Percentiles rank a stretch among this genome's conserved stretches.
phyloP scores from a whole-genome alignment of 2,888 invertebrate genomes.

The Lissocephala sabroskyi region DNA sequence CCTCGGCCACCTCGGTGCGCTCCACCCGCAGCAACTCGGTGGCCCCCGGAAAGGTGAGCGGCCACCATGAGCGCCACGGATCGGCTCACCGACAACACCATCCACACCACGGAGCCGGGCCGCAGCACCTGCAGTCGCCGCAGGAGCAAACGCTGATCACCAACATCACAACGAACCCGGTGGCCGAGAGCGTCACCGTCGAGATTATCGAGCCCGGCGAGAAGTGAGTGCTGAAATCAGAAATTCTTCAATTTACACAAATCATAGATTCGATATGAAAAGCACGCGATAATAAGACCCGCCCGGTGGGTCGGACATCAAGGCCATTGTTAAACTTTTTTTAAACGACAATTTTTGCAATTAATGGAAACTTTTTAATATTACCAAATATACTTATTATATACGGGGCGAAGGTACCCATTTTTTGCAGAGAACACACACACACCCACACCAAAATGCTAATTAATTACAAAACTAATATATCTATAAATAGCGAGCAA shows the following conservation, averaged over 20 bases:
- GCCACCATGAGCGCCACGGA: conserved; percentile 57
- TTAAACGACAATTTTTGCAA: conserved; percentile 35
- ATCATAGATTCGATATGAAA: conserved; percentile 34
- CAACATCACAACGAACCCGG: conserved; percentile 72
- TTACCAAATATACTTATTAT: conserved; percentile 15
- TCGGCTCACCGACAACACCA: conserved; percentile 52
- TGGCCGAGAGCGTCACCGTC: conserved; percentile 80
- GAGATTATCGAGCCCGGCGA: conserved; percentile 83
- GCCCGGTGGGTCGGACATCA: conserved; percentile 17
- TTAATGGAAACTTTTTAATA: conserved; percentile 32
- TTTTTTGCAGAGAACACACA: conserved; percentile 34
- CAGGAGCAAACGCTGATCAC: conserved; percentile 66
- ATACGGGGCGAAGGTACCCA: conserved; percentile 22
- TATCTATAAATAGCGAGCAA: conserved; percentile 28
- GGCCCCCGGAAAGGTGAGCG: conserved; percentile 60
- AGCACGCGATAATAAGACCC: conserved; percentile 47
- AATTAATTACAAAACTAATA: conserved; percentile 42
- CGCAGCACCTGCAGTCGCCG: conserved; percentile 51
- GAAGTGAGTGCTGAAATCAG: conserved; percentile 29
- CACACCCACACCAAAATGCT: conserved; percentile 35
- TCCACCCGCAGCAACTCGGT: conserved; percentile 76
- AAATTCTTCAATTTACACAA: conserved; percentile 7
- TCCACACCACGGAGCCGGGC: conserved; percentile 30
- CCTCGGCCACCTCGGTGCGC: conserved; percentile 82
- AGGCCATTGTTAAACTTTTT: conserved; percentile 46